These are phyloP conservation scores for Rhabditophanes sp. DNA, from an alignment of 2,888 invertebrate species.

Conservation along the genomic window DNA sequence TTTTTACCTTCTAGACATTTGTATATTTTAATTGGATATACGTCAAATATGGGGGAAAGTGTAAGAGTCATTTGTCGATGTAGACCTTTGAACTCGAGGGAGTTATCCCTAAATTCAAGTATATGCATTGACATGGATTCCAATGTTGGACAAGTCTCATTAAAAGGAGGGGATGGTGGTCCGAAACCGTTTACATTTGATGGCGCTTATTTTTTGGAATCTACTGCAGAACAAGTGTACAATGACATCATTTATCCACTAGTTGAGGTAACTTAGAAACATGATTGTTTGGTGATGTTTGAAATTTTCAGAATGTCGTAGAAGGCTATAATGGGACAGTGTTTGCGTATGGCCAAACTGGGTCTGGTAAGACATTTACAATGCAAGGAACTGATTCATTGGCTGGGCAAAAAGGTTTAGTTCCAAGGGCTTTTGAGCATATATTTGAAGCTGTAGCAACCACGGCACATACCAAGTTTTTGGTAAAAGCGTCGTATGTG, in stretches of 20 bases:
- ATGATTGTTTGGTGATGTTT: background rate
- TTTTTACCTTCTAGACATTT: too few relatives aligned
- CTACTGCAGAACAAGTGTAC: conserved; percentile 69
- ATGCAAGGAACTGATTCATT: conserved; percentile 61
- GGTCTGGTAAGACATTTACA: conserved; percentile 69
- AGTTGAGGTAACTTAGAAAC: conserved; percentile 54
- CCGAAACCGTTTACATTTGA: conserved; percentile 66
- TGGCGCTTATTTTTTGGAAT: conserved; percentile 61
- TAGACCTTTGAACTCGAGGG: conserved; percentile 67
- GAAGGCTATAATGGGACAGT: conserved; percentile 83
- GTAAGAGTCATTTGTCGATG: conserved; percentile 70
- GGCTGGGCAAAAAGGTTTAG: conserved; percentile 37
- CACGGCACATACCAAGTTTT: conserved; percentile 56
- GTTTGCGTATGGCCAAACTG: conserved; percentile 81
- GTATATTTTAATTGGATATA: too few relatives aligned
- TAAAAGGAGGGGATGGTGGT: conserved; percentile 45
- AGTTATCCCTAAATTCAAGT: conserved; percentile 57
- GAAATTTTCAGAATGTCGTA: conserved; percentile 56
- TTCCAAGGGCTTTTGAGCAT: conserved; percentile 60
- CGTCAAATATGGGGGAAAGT: conserved; percentile 32
- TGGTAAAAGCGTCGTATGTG: conserved; percentile 62
- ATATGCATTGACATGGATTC: conserved; percentile 54
- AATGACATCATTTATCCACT: conserved; percentile 69
- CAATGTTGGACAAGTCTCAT: conserved; percentile 50
- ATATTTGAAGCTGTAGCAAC: conserved; percentile 64